phyloP scores from a whole-genome alignment of 2,888 invertebrate genomes.

The Drosophila niveifrons region DNA sequence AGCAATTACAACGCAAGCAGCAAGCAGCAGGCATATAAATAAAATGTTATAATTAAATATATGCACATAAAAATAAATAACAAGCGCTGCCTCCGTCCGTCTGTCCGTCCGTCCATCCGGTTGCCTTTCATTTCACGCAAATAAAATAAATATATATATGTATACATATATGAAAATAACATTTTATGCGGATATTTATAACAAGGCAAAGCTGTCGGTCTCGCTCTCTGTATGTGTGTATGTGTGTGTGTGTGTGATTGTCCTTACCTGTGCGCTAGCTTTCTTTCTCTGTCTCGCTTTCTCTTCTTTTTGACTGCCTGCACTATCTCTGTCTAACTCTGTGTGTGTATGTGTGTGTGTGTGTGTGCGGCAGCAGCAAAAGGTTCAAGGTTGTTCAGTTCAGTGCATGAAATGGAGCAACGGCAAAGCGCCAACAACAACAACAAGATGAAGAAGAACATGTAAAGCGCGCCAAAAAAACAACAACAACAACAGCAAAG shows the following conservation, averaged over 20 bases:
- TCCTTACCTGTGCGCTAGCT: slow-evolving; percentile 44
- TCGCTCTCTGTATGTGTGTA: not conserved
- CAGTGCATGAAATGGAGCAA: slow-evolving; percentile 46
- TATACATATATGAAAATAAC: slow-evolving; percentile 49
- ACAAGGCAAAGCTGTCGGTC: slow-evolving; percentile 18
- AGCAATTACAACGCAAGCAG: slow-evolving; percentile 1
- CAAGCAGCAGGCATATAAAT: not conserved
- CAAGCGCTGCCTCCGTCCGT: not conserved
- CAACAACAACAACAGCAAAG: slow-evolving; percentile 19
- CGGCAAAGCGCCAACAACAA: slow-evolving; percentile 24
- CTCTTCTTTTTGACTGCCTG: not conserved
- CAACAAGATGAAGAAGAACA: slow-evolving; percentile 4
- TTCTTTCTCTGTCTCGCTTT: slow-evolving; percentile 13
- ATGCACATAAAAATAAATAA: not conserved
- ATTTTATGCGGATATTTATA: slow-evolving; percentile 51
- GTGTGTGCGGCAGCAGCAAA: slow-evolving; percentile 50
- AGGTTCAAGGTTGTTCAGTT: slow-evolving; percentile 79
- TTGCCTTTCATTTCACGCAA: not conserved
- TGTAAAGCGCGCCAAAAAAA: slow-evolving; percentile 54
- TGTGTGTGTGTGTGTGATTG: slow-evolving; percentile 17
- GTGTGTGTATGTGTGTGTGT: slow-evolving; percentile 38
- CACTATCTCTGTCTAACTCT: slow-evolving; percentile 15
- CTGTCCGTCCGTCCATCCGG: not conserved
- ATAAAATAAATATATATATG: slow-evolving; percentile 13
- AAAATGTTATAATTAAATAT: slow-evolving; percentile 9